Evolutionary conservation across 2,797 vertebrate genomes (phyloP).

Genomic region (Propithecus perrieri): DNA sequence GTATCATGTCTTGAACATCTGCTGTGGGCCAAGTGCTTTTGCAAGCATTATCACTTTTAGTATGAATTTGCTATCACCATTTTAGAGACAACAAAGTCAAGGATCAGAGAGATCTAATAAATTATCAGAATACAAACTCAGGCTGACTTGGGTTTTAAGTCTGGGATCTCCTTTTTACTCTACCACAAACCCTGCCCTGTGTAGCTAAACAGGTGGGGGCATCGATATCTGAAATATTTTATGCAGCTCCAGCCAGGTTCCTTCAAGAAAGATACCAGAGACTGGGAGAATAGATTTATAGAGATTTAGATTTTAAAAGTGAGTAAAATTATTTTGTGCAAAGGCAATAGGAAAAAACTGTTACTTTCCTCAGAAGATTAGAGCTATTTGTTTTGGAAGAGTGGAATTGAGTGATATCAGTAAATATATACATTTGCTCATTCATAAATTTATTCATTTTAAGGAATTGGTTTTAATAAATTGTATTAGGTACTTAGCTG

Average conservation of each 20-base stretch:
- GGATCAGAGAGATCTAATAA: background rate
- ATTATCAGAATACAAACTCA: background rate
- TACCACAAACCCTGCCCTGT: background rate
- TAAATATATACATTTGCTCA: background rate
- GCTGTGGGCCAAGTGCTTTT: background rate
- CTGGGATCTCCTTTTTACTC: background rate
- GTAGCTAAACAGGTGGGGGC: background rate
- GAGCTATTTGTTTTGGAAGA: background rate
- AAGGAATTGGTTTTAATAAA: background rate
- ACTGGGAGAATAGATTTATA: background rate
- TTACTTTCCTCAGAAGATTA: background rate
- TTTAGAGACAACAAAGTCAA: background rate
- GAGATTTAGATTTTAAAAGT: background rate
- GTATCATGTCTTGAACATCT: background rate
- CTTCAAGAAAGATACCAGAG: background rate
- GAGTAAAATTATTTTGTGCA: background rate
- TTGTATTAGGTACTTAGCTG: background rate
- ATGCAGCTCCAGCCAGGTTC: background rate
- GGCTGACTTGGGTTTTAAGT: background rate
- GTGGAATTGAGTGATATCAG: background rate
- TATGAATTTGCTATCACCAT: background rate
- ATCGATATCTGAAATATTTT: background rate
- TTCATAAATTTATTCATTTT: background rate
- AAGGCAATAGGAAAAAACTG: background rate
- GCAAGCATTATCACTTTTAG: background rate